Evolutionary conservation across 1,140 invertebrate species (phyloP).

Genomic region (Papilio xuthus): DNA sequence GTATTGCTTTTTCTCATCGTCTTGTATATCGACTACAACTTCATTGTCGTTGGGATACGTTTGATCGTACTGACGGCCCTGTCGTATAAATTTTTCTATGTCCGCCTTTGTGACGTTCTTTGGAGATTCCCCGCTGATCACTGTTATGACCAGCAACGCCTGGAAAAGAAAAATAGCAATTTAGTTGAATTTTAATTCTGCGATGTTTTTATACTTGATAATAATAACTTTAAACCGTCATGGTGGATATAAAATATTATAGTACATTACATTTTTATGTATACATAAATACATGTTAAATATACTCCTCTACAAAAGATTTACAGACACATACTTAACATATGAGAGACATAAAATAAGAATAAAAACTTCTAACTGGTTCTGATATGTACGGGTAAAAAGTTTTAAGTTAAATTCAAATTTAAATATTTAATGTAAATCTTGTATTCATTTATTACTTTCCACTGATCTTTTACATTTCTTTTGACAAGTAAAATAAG

Average conservation of each 20-base stretch:
- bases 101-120: conserved; percentile 44
- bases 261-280: neutral
- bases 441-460: neutral
- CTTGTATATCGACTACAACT: conserved; percentile 85
- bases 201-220: neutral
- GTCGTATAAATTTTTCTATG: conserved; percentile 22
- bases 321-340: neutral
- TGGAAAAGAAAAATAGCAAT: conserved; percentile 51
- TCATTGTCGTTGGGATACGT: conserved; percentile 60
- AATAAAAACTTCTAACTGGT: neutral
- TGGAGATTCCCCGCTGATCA: conserved; percentile 59
- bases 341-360: neutral
- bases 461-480: neutral
- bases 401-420: neutral
- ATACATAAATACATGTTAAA: neutral
- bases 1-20: conserved; percentile 86
- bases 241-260: neutral
- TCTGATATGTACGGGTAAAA: neutral
- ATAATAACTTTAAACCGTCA: neutral
- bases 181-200: neutral
- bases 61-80: conserved; percentile 44
- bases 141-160: conserved; percentile 64
- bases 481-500: neutral
- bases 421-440: too few species aligned
- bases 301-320: neutral